phyloP scores from a whole-genome alignment of 2,888 invertebrate species.

The Ichneumon xanthorius region DNA sequence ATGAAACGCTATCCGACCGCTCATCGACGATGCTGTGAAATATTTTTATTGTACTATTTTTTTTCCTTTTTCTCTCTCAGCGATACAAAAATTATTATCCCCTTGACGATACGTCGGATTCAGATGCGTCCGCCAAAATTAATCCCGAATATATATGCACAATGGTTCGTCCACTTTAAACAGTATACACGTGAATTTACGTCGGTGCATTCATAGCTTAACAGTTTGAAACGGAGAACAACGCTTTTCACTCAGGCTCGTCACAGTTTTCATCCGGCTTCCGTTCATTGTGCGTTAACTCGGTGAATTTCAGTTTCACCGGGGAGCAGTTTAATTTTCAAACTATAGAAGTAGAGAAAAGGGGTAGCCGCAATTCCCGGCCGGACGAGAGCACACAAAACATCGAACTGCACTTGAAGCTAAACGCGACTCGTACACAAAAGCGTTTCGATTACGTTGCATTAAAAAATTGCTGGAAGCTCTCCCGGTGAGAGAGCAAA shows the following conservation, averaged over 20 bases:
- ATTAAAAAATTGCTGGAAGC: background rate
- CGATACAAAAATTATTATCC: background rate
- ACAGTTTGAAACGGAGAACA: slow-evolving; percentile 56
- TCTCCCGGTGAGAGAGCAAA: background rate
- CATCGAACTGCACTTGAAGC: slow-evolving; percentile 60
- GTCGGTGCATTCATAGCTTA: slow-evolving; percentile 53
- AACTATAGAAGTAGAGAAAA: slow-evolving; percentile 35
- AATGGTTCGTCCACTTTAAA: background rate
- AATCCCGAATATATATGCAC: background rate
- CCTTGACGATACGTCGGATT: background rate
- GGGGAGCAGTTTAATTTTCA: slow-evolving; percentile 27
- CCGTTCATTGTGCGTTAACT: slow-evolving; percentile 27
- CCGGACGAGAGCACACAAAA: slow-evolving; percentile 30
- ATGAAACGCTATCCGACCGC: too few species aligned
- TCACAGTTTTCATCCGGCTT: slow-evolving; percentile 51
- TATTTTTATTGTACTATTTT: too few species aligned
- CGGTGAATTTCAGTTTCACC: slow-evolving; percentile 25
- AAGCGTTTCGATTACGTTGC: slow-evolving; percentile 24
- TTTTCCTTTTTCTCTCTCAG: background rate
- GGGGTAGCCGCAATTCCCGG: slow-evolving; percentile 45
- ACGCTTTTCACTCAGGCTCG: slow-evolving; percentile 61
- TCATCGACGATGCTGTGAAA: too few species aligned
- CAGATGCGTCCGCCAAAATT: background rate
- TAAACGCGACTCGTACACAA: background rate
- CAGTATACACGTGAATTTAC: slow-evolving; percentile 33